These are phyloP conservation scores for Neodiprion pinetum DNA, from an alignment of 1,140 invertebrate species.

Conservation along the genomic window DNA sequence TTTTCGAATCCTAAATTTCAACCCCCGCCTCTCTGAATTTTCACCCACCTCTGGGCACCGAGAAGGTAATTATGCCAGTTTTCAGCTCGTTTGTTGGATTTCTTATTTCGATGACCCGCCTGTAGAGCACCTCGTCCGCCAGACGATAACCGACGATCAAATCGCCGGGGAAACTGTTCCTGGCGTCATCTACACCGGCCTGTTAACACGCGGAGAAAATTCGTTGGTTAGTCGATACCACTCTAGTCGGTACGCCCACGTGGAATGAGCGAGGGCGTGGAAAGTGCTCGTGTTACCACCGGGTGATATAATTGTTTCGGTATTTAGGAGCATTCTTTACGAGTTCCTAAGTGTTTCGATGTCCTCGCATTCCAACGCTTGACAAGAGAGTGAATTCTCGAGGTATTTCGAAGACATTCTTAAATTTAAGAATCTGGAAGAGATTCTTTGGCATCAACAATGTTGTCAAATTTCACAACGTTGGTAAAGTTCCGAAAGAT, in stretches of 20 bases:
- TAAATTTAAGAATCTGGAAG: too few species aligned
- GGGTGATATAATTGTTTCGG: not conserved
- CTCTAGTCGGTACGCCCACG: slow-evolving; percentile 3
- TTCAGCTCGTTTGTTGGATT: slow-evolving; percentile 46
- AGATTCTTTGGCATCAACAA: too few species aligned
- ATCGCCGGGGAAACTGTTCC: slow-evolving; percentile 48
- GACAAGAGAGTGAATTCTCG: too few species aligned
- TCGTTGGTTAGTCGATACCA: not conserved
- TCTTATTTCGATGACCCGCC: slow-evolving; percentile 40
- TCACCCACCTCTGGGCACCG: not conserved
- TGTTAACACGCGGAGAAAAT: slow-evolving; percentile 16
- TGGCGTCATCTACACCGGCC: slow-evolving; percentile 29
- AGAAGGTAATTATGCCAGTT: slow-evolving; percentile 25
- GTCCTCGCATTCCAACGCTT: too few species aligned
- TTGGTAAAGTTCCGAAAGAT: too few species aligned
- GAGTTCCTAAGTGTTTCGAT: too few species aligned
- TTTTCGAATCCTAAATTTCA: too few species aligned
- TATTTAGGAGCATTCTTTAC: too few species aligned
- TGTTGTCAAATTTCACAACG: too few species aligned
- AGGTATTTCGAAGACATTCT: too few species aligned
- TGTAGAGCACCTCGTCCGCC: slow-evolving; percentile 48
- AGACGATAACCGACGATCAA: slow-evolving; percentile 41
- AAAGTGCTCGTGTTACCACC: not conserved
- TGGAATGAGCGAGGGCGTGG: not conserved
- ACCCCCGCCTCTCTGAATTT: too few species aligned